phyloP scores from a whole-genome alignment of 2,113 vertebrate genomes.

The Callaeas wilsoni region DNA sequence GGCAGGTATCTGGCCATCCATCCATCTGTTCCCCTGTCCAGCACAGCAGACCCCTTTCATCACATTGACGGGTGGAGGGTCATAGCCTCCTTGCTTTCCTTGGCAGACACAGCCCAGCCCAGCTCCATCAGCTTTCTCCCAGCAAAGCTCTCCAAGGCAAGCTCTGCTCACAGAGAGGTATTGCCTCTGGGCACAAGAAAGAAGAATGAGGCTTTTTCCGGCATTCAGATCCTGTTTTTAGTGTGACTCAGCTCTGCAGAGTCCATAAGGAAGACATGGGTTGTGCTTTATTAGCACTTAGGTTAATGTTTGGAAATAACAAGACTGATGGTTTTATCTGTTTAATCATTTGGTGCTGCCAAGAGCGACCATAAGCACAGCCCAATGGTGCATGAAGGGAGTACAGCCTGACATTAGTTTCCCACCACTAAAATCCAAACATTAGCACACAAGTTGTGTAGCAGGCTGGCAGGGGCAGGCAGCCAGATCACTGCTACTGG shows the following conservation, averaged over 20 bases:
- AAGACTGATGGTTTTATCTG: slow-evolving; percentile 65
- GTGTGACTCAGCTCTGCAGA: slow-evolving; percentile 63
- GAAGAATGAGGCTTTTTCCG: slow-evolving; percentile 60
- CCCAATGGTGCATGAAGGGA: slow-evolving; percentile 29
- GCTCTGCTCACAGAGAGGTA: neutral
- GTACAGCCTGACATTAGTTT: slow-evolving; percentile 14
- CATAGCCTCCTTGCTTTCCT: neutral
- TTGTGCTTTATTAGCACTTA: slow-evolving; percentile 64
- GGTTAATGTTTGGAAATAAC: slow-evolving; percentile 70
- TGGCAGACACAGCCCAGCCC: neutral
- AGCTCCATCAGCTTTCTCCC: neutral
- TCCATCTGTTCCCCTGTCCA: too few relatives aligned
- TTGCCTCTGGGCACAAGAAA: slow-evolving; percentile 8
- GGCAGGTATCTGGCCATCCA: neutral
- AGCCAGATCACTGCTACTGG: slow-evolving; percentile 1
- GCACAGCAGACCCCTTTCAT: neutral
- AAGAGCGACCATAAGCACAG: slow-evolving; percentile 56
- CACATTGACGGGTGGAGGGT: fast-evolving
- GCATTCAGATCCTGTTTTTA: slow-evolving; percentile 51
- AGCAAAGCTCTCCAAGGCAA: neutral
- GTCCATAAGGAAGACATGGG: slow-evolving; percentile 28
- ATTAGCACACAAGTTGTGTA: slow-evolving; percentile 13
- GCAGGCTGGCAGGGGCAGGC: slow-evolving; percentile 45
- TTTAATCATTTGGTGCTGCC: slow-evolving; percentile 49
- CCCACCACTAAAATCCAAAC: slow-evolving; percentile 33